Conservation (phyloP, 1,140 invertebrate species). For the Stegodyphus dumicola region DNA sequence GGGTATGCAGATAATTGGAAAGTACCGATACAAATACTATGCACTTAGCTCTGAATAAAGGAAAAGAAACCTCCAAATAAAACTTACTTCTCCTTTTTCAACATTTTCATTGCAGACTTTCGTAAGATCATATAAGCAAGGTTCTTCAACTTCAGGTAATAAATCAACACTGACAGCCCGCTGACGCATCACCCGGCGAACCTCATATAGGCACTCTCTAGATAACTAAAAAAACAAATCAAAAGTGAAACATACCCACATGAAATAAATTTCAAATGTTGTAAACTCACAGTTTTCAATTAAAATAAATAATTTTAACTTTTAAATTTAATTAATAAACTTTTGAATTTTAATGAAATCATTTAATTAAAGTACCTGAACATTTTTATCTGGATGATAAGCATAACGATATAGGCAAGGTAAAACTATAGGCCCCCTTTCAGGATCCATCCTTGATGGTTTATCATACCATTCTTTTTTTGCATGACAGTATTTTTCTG, state of each 20-base stretch:
- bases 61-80: neutral
- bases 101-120: constrained; percentile 85
- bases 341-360: too few relatives aligned
- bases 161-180: constrained; percentile 91
- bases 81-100: constrained; percentile 79
- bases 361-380: constrained; percentile 68
- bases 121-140: constrained; percentile 87
- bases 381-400: constrained; percentile 78
- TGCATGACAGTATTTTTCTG: constrained; percentile 83
- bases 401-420: constrained; percentile 92
- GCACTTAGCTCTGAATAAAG: too few relatives aligned
- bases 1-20: too few relatives aligned
- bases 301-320: too few relatives aligned
- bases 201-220: constrained; percentile 76
- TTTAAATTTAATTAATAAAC: neutral
- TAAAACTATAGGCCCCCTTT: constrained; percentile 82
- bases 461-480: constrained; percentile 80
- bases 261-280: too few relatives aligned
- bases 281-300: too few relatives aligned
- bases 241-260: neutral
- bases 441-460: constrained; percentile 73
- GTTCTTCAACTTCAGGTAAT: constrained; percentile 91
- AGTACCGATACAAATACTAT: too few relatives aligned
- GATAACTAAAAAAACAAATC: constrained; percentile 65
- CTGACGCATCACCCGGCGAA: constrained; percentile 90